Base-by-base conservation (phyloP, 2,797 vertebrate genomes). In the Hypotaenidia okinawae region DNA sequence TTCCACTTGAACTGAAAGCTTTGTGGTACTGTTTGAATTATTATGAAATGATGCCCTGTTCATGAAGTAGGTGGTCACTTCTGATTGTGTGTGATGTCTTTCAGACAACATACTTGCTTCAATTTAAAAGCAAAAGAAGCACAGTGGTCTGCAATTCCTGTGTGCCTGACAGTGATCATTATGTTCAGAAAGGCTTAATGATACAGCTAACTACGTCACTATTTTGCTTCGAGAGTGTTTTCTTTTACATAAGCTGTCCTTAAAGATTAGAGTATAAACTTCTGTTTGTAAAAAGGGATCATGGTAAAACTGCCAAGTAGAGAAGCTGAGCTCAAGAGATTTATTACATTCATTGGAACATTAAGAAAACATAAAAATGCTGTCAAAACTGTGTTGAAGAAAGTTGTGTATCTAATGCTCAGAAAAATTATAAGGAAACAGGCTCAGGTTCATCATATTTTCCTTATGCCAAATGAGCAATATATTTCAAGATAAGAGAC, bases 181-280 rank as follows among this genome's bases (percentile, higher is more conserved):
- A 10, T 32, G 10, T 69, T 95, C 1, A 3, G 62, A 76, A 76
- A 67, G 24, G 22, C 59, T 93, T 90, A 90, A 82, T 79, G 66
- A 66, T 51, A 69, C 22, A 84, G 58, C 51, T 84, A 49, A 62
- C 63, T 73, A 70, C 0, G 0, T 84, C 90, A 94, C 16, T 66
- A 12, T 76, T 92, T 91, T 84, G 66, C 58, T 95, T 84, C 51
- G 16, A 72, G 47, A 78, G 1, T 16, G 9, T 52, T 94, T 87
- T 33, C n/a, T 73, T 93, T 94, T 93, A 66, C 30, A 62, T 90
- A 88, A 94, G 9, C 62, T 84, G 49, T 80, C 80, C 72, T 93
- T 74, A 47, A 93, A 91, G 61, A 84, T 86, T 87, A 91, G 58
- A 49, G 6, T n/a, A 81, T 82, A 63, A 87, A 89, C 30, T 76